Percentiles rank a stretch among this genome's conserved stretches.
Conservation (phyloP, 2,888 invertebrate genomes). For the Metallyticus violacea region DNA sequence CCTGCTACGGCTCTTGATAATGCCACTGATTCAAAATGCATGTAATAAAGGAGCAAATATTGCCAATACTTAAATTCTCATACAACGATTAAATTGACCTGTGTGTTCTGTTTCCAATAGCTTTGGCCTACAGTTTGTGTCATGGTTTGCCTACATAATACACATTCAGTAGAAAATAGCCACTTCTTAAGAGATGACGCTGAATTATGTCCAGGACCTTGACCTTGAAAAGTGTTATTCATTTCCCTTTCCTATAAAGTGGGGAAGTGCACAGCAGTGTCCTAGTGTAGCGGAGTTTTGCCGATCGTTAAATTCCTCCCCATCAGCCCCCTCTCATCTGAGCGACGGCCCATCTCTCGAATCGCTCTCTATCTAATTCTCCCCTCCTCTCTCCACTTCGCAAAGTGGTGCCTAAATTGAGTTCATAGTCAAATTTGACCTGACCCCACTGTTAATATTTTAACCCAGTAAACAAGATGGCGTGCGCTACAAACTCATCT, state of each 20-base stretch:
- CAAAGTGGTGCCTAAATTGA: not conserved
- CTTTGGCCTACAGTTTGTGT: too few species aligned
- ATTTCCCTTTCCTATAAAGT: too few species aligned
- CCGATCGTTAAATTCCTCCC: not conserved
- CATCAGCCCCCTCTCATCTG: not conserved
- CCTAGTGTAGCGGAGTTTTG: not conserved
- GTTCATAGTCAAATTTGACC: not conserved
- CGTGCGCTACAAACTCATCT: not conserved
- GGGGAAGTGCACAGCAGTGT: not conserved
- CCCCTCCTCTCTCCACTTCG: not conserved
- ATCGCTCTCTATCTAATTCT: not conserved
- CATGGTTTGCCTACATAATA: too few species aligned
- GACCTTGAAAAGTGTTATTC: not conserved
- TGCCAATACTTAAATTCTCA: too few species aligned
- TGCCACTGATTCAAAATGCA: too few species aligned
- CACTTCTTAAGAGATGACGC: not conserved
- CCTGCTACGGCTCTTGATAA: too few species aligned
- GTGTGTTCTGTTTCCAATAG: too few species aligned
- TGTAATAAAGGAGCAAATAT: too few species aligned
- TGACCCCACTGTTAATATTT: not conserved
- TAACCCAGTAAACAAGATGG: not conserved
- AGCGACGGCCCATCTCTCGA: too few species aligned
- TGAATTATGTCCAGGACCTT: not conserved
- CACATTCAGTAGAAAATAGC: too few species aligned
- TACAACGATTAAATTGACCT: too few species aligned